Conservation (phyloP, 1,140 invertebrate species). For the Wasmannia auropunctata region DNA sequence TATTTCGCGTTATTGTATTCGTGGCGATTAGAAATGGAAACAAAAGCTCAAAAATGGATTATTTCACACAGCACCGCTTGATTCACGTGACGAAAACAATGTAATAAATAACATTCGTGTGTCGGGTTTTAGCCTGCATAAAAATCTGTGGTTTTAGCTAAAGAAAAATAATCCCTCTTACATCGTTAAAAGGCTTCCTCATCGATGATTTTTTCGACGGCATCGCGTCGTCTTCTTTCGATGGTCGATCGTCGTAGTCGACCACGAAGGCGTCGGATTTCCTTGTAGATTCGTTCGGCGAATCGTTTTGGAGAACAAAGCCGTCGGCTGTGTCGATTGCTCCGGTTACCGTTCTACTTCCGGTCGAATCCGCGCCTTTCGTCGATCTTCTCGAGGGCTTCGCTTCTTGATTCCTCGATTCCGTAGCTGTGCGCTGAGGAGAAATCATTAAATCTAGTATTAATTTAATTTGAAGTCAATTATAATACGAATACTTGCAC, state of each 20-base stretch:
- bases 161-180: constrained; percentile 22
- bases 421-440: constrained; percentile 56
- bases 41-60: background rate
- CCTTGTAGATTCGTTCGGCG: constrained; percentile 48
- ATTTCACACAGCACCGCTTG: background rate
- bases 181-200: constrained; percentile 63
- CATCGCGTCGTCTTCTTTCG: constrained; percentile 58
- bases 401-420: constrained; percentile 62
- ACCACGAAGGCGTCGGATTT: constrained; percentile 66
- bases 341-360: constrained; percentile 56
- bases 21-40: background rate
- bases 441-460: background rate
- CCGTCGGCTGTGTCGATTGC: constrained; percentile 60
- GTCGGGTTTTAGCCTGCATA: too few species aligned
- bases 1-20: background rate
- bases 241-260: constrained; percentile 69
- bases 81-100: background rate
- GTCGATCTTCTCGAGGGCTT: constrained; percentile 52
- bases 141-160: background rate
- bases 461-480: background rate
- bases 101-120: background rate
- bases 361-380: constrained; percentile 55
- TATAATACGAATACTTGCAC: background rate
- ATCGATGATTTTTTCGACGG: constrained; percentile 48
- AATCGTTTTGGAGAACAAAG: constrained; percentile 48